phyloP scores from a whole-genome alignment of 2,888 invertebrate genomes.

The Ganaspis brasiliensis region DNA sequence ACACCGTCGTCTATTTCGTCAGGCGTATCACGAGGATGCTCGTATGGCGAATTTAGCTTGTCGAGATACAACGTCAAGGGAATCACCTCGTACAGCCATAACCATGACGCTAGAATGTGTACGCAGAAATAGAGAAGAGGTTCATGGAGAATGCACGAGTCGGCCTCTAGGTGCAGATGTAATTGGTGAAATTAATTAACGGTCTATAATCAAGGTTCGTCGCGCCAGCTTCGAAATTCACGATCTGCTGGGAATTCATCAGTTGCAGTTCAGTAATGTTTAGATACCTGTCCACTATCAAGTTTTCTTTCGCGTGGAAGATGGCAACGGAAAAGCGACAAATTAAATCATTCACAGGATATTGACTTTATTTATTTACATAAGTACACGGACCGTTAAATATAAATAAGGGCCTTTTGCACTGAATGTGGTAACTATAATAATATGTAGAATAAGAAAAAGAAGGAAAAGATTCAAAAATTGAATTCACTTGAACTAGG shows the following conservation, averaged over 20 bases:
- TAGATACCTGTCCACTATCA: no score
- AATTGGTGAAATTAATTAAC: constrained; percentile 73
- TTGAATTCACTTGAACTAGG: no score
- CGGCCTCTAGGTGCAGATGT: constrained; percentile 55
- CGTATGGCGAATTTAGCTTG: constrained; percentile 30
- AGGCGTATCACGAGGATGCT: constrained; percentile 27
- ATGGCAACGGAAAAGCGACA: no score
- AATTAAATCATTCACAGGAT: no score
- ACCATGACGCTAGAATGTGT: constrained; percentile 31
- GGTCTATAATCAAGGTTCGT: constrained; percentile 64
- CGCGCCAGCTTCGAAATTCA: constrained; percentile 4
- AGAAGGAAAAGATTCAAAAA: no score
- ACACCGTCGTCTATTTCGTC: constrained; percentile 24
- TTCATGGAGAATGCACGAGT: constrained; percentile 15
- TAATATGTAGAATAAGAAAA: no score
- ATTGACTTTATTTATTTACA: no score
- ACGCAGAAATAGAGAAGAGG: constrained; percentile 6
- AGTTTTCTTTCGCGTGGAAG: no score
- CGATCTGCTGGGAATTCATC: not conserved
- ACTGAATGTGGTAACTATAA: no score
- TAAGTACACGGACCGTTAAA: no score
- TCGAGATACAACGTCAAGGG: constrained; percentile 46
- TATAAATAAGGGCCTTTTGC: no score
- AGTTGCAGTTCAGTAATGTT: not conserved
- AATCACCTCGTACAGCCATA: constrained; percentile 39